Percentiles rank a stretch among this genome's conserved stretches.
Conservation (phyloP, 2,113 vertebrate species). For the Leucopsar rothschildi region DNA sequence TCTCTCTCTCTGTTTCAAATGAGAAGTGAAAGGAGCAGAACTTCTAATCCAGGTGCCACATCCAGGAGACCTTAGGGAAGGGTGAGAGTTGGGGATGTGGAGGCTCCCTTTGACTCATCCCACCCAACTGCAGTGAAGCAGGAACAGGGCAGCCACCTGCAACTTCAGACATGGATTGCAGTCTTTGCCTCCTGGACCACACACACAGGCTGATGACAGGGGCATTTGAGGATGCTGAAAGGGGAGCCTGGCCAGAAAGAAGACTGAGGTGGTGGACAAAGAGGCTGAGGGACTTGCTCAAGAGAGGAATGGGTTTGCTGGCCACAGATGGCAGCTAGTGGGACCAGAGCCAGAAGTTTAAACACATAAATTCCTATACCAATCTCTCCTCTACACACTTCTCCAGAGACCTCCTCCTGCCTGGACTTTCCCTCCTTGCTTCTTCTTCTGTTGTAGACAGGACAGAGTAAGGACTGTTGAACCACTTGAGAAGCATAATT, state of each 20-base stretch:
- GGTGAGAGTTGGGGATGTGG: neutral
- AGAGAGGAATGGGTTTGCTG: neutral
- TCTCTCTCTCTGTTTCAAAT: neutral
- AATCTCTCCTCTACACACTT: neutral
- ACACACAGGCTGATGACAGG: neutral
- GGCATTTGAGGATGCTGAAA: neutral
- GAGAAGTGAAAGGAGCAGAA: neutral
- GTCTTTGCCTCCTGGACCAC: neutral
- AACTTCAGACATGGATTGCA: neutral
- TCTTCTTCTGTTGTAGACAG: neutral
- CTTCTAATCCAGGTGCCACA: neutral
- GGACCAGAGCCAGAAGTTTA: neutral
- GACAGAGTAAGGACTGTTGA: neutral
- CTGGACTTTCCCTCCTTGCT: neutral
- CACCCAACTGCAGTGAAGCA: neutral
- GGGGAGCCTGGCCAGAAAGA: neutral
- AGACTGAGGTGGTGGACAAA: neutral
- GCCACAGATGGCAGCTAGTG: neutral
- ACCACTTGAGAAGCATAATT: neutral
- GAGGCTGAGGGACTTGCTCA: accelerated
- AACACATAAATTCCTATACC: neutral
- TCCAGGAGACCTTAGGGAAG: neutral
- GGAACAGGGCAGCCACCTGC: neutral
- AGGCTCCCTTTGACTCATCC: neutral
- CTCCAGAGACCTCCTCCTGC: neutral